Conservation (phyloP, 1,140 invertebrate genomes). For the Platyscapa corneri region DNA sequence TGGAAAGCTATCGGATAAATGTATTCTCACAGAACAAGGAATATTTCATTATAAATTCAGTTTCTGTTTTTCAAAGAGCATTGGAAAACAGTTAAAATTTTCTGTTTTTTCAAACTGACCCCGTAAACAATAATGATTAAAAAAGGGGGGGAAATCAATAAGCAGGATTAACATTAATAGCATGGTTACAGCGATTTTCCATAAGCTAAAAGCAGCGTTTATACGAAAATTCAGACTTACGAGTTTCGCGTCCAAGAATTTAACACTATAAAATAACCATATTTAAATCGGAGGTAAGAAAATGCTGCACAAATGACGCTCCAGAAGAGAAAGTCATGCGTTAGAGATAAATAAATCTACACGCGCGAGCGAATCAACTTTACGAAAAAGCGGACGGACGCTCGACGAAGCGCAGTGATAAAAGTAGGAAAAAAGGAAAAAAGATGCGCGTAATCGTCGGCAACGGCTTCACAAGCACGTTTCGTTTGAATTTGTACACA, state of each 20-base stretch:
- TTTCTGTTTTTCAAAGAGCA: too few relatives aligned
- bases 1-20: not conserved
- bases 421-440: not conserved
- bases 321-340: not conserved
- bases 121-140: not conserved
- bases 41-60: too few relatives aligned
- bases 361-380: not conserved
- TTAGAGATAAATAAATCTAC: not conserved
- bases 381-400: not conserved
- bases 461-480: not conserved
- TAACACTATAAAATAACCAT: not conserved
- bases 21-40: too few relatives aligned
- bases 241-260: not conserved
- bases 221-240: constrained; percentile 2
- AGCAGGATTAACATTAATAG: not conserved
- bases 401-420: not conserved
- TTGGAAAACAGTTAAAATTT: too few relatives aligned
- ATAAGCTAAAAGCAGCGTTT: not conserved
- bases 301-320: not conserved
- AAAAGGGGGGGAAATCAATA: not conserved
- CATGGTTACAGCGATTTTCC: not conserved
- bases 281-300: not conserved
- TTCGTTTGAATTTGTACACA: too few relatives aligned
- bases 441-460: not conserved
- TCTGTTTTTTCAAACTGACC: too few relatives aligned